A percentile compares a stretch with the other conserved stretches of the same genome.
Conservation (phyloP, 2,888 invertebrate species). For the Drosophila basisetae region DNA sequence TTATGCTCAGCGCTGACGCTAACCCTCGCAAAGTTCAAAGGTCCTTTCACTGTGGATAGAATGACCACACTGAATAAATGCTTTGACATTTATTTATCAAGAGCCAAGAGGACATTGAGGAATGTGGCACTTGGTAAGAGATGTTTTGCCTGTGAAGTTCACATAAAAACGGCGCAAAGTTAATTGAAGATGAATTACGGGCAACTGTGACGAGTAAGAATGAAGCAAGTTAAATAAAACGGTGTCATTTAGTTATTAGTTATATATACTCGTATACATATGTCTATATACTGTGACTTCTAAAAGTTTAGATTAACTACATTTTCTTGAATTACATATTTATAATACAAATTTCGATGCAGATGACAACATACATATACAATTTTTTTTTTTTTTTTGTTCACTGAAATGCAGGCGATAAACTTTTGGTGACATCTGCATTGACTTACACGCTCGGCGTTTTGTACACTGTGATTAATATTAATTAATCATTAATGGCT, state of each 20-base stretch:
- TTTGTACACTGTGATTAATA: slow-evolving; percentile 53
- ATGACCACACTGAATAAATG: slow-evolving; percentile 41
- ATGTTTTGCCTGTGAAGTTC: neutral
- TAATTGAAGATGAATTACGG: neutral
- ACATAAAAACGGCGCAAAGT: too few species aligned
- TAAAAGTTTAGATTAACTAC: neutral
- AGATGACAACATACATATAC: slow-evolving; percentile 11
- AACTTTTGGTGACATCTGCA: slow-evolving; percentile 56
- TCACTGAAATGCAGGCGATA: slow-evolving; percentile 57
- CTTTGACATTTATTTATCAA: slow-evolving; percentile 18
- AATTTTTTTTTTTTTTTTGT: neutral
- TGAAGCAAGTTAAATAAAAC: neutral
- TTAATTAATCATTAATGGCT: slow-evolving; percentile 53
- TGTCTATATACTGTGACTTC: neutral
- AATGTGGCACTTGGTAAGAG: neutral
- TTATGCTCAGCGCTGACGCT: slow-evolving; percentile 59
- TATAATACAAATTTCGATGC: neutral
- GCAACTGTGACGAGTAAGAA: too few species aligned
- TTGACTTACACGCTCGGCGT: slow-evolving; percentile 56
- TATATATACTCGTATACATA: neutral
- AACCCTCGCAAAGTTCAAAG: slow-evolving; percentile 19
- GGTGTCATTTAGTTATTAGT: neutral
- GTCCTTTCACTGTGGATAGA: slow-evolving; percentile 11
- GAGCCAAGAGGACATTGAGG: neutral
- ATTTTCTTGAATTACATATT: neutral